Conservation (phyloP, 2,888 invertebrate species). For the Ochropacha duplaris region DNA sequence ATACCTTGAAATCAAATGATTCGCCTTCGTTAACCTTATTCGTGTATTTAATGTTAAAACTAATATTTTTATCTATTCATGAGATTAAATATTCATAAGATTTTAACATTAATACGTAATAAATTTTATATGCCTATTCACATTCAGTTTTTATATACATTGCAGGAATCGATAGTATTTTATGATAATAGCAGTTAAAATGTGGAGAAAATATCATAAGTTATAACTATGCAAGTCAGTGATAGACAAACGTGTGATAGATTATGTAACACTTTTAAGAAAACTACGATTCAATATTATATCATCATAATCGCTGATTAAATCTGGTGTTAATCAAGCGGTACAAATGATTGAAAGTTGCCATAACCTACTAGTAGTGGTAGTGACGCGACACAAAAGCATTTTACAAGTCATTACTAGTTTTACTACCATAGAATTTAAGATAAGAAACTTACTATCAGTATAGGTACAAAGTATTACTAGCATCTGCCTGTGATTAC, state of each 20-base stretch:
- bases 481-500: too few relatives aligned
- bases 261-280: background rate
- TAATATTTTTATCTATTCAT: background rate
- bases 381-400: too few relatives aligned
- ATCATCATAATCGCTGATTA: background rate
- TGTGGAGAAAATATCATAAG: conserved; percentile 30
- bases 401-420: too few relatives aligned
- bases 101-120: conserved; percentile 6
- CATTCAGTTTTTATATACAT: background rate
- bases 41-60: background rate
- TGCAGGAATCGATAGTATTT: conserved; percentile 12
- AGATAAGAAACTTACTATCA: too few relatives aligned
- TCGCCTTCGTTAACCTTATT: background rate
- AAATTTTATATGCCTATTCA: background rate
- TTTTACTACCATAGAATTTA: too few relatives aligned
- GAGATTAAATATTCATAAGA: conserved; percentile 4
- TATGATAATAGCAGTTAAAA: conserved; percentile 36
- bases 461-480: too few relatives aligned
- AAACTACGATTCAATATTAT: background rate
- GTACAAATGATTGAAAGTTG: background rate
- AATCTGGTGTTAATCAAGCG: background rate
- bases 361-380: background rate
- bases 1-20: too few relatives aligned
- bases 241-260: background rate
- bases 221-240: conserved; percentile 6